These are phyloP conservation scores for Coptotermes formosanus DNA, from an alignment of 1,140 invertebrate genomes.

Conservation along the genomic window DNA sequence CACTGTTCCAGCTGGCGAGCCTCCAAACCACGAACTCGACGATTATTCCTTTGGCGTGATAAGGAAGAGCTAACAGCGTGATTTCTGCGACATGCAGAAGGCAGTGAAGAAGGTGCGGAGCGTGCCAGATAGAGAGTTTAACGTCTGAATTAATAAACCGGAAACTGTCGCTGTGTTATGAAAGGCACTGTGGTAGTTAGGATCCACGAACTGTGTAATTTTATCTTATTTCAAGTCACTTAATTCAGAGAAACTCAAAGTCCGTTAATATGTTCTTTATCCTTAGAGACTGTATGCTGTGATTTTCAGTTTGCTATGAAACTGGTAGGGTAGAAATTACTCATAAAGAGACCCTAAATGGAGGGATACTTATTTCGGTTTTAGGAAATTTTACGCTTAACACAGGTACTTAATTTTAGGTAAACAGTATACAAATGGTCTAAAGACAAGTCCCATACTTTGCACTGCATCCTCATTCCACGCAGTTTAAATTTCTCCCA, in stretches of 20 bases:
- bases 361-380: too few species aligned
- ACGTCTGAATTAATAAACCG: conserved; percentile 3
- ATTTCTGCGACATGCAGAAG: not conserved
- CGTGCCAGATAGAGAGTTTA: not conserved
- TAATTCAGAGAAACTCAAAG: not conserved
- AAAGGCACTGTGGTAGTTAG: not conserved
- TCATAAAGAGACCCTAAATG: too few species aligned
- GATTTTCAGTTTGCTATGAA: too few species aligned
- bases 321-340: too few species aligned
- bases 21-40: conserved; percentile 18
- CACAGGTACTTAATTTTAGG: too few species aligned
- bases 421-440: too few species aligned
- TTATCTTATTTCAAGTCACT: not conserved
- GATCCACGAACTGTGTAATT: not conserved
- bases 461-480: too few species aligned
- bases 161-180: not conserved
- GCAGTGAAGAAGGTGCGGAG: not conserved
- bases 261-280: too few species aligned
- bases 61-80: conserved; percentile 3
- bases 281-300: too few species aligned
- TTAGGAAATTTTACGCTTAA: too few species aligned
- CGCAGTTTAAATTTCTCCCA: too few species aligned
- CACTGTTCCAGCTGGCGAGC: conserved; percentile 24
- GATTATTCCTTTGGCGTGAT: conserved; percentile 18
- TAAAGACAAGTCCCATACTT: too few species aligned